phyloP scores from a whole-genome alignment of 92 coral and sea anemone species.

The Epizoanthus scotinus region DNA sequence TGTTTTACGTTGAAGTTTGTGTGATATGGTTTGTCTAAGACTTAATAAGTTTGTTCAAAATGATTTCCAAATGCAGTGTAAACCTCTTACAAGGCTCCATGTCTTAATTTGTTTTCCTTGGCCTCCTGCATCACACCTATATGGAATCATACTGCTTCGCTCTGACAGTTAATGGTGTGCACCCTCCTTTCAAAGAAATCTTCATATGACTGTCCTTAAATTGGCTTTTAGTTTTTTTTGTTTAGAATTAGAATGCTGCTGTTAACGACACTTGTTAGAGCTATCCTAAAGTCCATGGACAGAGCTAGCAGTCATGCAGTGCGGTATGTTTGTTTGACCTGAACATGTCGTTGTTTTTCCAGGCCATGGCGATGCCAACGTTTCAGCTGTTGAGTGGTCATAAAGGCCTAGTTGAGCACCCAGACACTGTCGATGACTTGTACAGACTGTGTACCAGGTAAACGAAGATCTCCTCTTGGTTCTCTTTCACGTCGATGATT shows the following conservation, averaged over 20 bases:
- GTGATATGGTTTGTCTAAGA: too few species aligned
- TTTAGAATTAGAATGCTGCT: not conserved
- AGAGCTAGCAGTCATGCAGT: not conserved
- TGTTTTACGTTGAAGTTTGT: too few species aligned
- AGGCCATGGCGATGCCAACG: slow-evolving; percentile 88
- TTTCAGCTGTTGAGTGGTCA: slow-evolving; percentile 75
- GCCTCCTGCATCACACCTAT: too few species aligned
- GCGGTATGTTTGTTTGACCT: not conserved
- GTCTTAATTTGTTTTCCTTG: too few species aligned
- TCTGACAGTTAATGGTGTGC: too few species aligned
- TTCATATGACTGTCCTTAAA: not conserved
- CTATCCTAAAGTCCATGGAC: too few species aligned
- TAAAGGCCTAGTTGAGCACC: slow-evolving; percentile 82
- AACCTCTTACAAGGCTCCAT: too few species aligned
- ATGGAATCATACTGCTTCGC: too few species aligned
- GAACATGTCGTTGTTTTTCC: not conserved
- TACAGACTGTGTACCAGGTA: slow-evolving; percentile 92
- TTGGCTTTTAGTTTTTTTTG: not conserved
- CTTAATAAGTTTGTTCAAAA: too few species aligned
- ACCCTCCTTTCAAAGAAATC: too few species aligned
- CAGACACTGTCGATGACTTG: slow-evolving; percentile 94
- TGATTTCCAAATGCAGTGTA: too few species aligned
- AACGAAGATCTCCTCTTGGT: not conserved
- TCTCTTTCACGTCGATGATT: too few species aligned
- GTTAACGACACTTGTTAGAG: not conserved